Evolutionary conservation across 1,140 invertebrate species (phyloP), one percentile per base, ranked within the genome.

Genomic region (Elymnias hypermnestra): DNA sequence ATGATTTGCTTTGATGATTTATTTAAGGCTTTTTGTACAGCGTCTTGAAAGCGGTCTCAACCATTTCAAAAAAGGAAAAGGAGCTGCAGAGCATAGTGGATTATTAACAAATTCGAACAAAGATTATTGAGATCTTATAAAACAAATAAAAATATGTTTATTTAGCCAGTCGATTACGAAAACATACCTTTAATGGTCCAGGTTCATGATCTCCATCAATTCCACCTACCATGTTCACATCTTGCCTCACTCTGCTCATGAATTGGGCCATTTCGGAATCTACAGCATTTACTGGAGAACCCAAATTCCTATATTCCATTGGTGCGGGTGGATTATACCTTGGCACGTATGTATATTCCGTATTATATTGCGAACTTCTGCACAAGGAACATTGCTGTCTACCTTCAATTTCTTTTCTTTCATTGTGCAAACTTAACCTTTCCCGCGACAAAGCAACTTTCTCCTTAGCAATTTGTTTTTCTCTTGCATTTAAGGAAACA

Each of bases 381-480:
- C 85, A 87, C 15, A 86, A 43, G 14, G 74, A 83, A 43, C 85
- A 87, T 17, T 74, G 71, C 14, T 71, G 71, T 43, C 59, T 66
- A 29, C 58, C 54, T 21, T 83, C 83, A 5, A 81, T 52, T 52
- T 83, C 71, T 39, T 79, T 83, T 43, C 67, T 65, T 43, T 86
- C 77, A 44, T 86, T 87, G 36, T 87, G 82, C 2, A 87, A 51
- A 51, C 55, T 70, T 7, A 87, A 47, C 45, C 86, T 72, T 29
- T 87, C 86, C 17, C 83, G 68, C 0, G 86, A 87, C 4, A 87
- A 49, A 5, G 72, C 63, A 0, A 87, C 74, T 51, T 87, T 87
- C 36, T 87, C 86, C 51, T 63, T 85, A 0, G 86, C 82, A n/a
- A 87, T 84, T 47, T 87, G 77, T 45, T 87, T 86, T 29, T 87